Evolutionary conservation across 2,888 invertebrate genomes (phyloP).

Genomic region (Luffia ferchaultella): DNA sequence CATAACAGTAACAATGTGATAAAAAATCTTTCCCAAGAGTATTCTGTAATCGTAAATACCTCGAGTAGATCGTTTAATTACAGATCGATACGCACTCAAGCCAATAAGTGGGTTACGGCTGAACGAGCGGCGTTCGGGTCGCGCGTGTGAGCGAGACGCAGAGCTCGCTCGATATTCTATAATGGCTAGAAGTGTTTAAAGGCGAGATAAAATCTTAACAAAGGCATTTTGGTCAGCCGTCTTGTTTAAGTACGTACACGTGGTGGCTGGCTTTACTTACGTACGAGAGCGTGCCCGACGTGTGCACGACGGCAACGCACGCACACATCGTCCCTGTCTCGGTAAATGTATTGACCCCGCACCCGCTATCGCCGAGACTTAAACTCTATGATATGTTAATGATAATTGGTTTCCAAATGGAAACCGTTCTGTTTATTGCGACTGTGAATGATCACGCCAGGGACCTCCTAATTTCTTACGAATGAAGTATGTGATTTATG

Average conservation of each 20-base stretch:
- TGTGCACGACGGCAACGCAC: neutral
- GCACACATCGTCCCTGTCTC: too few relatives aligned
- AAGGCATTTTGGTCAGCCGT: conserved; percentile 63
- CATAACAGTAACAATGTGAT: too few relatives aligned
- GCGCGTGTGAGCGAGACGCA: conserved; percentile 47
- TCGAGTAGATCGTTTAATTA: too few relatives aligned
- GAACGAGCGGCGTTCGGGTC: too few relatives aligned
- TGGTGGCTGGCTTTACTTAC: neutral
- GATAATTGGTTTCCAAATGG: conserved; percentile 62
- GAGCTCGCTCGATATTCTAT: conserved; percentile 49
- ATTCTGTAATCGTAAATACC: too few relatives aligned
- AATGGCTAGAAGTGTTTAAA: conserved; percentile 64
- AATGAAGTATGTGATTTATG: too few relatives aligned
- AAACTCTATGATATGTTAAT: conserved; percentile 63
- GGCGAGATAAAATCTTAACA: conserved; percentile 63
- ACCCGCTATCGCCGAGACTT: conserved; percentile 52
- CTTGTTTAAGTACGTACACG: conserved; percentile 62
- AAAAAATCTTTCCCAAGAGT: too few relatives aligned
- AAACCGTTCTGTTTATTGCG: too few relatives aligned
- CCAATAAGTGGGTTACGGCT: too few relatives aligned
- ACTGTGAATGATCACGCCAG: too few relatives aligned
- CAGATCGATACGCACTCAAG: too few relatives aligned
- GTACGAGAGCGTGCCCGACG: neutral
- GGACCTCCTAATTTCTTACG: too few relatives aligned
- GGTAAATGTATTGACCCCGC: conserved; percentile 54